Conservation (phyloP, 2,888 invertebrate species). For the Heliconius ethilla region DNA sequence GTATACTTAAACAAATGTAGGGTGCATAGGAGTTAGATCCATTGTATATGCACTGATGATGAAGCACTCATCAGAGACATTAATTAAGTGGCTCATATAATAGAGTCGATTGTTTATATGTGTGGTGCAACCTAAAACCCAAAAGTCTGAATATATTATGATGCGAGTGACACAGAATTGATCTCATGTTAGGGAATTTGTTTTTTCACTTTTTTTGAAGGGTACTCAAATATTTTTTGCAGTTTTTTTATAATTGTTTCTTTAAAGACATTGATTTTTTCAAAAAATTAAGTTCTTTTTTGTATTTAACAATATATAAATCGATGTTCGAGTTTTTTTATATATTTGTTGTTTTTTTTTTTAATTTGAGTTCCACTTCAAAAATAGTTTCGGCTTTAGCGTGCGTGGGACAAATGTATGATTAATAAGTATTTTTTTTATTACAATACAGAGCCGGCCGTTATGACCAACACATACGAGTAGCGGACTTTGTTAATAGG, state of each 20-base stretch:
- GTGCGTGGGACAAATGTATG: conserved; percentile 48
- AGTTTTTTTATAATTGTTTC: neutral
- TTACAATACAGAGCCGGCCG: conserved; percentile 75
- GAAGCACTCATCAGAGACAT: no score
- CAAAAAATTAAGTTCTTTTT: neutral
- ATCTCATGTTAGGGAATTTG: conserved; percentile 27
- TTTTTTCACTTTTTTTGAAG: conserved; percentile 47
- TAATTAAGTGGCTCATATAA: no score
- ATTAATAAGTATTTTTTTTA: conserved; percentile 76
- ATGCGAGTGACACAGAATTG: conserved; percentile 22
- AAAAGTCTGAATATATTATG: conserved; percentile 25
- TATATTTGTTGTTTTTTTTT: neutral
- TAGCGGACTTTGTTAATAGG: conserved; percentile 66
- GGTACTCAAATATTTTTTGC: conserved; percentile 30
- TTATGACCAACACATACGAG: conserved; percentile 63
- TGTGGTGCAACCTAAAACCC: neutral
- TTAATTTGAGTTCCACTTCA: conserved; percentile 44
- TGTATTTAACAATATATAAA: neutral
- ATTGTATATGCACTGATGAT: no score
- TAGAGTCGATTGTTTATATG: no score
- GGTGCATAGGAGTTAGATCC: no score
- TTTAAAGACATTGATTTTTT: neutral
- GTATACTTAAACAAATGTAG: no score
- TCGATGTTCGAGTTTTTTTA: neutral
- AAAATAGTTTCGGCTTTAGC: conserved; percentile 44